These are phyloP conservation scores for Leptinotarsa peninsularis DNA, from an alignment of 2,888 invertebrate species.

Conservation along the genomic window DNA sequence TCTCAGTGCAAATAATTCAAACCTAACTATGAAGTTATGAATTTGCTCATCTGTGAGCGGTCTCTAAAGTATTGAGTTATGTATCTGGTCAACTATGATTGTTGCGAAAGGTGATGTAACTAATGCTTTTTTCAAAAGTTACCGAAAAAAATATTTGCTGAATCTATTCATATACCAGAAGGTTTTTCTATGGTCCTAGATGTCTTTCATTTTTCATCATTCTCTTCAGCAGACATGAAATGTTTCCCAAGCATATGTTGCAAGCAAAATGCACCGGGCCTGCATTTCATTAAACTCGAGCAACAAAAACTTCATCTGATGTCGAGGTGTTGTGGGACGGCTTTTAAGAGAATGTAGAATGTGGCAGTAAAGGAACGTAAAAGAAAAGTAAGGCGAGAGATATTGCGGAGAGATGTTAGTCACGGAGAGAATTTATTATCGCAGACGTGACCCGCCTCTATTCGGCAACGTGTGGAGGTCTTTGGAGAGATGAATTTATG, in stretches of 20 bases:
- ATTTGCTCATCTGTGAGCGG: too few relatives aligned
- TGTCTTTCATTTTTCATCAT: too few relatives aligned
- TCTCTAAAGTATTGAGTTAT: too few relatives aligned
- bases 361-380: constrained; percentile 4
- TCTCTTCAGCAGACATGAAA: not conserved
- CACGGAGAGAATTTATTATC: constrained; percentile 17
- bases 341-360: constrained; percentile 5
- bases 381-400: constrained; percentile 15
- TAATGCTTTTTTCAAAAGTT: too few relatives aligned
- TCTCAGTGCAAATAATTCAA: too few relatives aligned
- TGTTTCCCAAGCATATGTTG: not conserved
- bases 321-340: constrained; percentile 9
- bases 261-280: constrained; percentile 1
- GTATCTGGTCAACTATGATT: too few relatives aligned
- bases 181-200: too few relatives aligned
- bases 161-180: too few relatives aligned
- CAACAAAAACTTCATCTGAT: constrained; percentile 10
- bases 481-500: not conserved
- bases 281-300: constrained; percentile 10
- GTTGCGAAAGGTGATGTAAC: too few relatives aligned
- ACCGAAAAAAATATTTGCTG: too few relatives aligned
- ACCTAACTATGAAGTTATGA: too few relatives aligned
- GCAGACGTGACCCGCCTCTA: constrained; percentile 13
- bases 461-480: not conserved
- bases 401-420: constrained; percentile 15